Percentiles rank a stretch among this genome's conserved stretches.
These are phyloP conservation scores for Myzus persicae DNA, from an alignment of 1,140 invertebrate genomes.

Conservation along the genomic window DNA sequence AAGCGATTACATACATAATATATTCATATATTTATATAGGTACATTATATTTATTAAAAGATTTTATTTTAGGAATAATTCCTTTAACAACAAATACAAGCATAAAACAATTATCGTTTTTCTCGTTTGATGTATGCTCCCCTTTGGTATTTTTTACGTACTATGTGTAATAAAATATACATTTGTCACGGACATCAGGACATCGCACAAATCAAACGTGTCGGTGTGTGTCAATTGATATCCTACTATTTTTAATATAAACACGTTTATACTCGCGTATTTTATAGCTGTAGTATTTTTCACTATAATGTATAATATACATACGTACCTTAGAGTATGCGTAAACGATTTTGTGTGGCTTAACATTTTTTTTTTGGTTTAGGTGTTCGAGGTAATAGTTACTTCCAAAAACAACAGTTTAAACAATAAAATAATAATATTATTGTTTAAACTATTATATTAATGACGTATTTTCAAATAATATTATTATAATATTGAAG, in stretches of 20 bases:
- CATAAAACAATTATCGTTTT: slow-evolving; percentile 35
- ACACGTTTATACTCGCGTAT: slow-evolving; percentile 10
- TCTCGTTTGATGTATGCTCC: slow-evolving; percentile 21
- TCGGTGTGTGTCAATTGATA: slow-evolving; percentile 45
- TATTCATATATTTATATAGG: neutral
- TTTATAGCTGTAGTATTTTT: neutral
- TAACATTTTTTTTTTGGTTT: neutral
- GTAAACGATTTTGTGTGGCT: neutral
- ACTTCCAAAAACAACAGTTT: neutral
- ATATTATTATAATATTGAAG: neutral
- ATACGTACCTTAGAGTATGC: neutral
- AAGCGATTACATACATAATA: neutral
- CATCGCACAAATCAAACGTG: slow-evolving; percentile 25
- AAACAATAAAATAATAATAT: neutral
- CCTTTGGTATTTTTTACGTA: neutral
- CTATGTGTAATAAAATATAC: neutral
- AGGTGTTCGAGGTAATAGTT: neutral
- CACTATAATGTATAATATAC: neutral
- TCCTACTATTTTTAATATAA: slow-evolving; percentile 45
- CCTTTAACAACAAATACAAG: neutral
- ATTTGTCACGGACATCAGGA: slow-evolving; percentile 19
- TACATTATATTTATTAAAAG: neutral
- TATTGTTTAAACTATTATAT: neutral
- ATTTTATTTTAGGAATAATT: neutral
- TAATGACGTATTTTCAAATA: neutral